A percentile compares a stretch with the other conserved stretches of the same genome.
Conservation (phyloP, 2,113 vertebrate genomes). For the Engraulis encrasicolus region DNA sequence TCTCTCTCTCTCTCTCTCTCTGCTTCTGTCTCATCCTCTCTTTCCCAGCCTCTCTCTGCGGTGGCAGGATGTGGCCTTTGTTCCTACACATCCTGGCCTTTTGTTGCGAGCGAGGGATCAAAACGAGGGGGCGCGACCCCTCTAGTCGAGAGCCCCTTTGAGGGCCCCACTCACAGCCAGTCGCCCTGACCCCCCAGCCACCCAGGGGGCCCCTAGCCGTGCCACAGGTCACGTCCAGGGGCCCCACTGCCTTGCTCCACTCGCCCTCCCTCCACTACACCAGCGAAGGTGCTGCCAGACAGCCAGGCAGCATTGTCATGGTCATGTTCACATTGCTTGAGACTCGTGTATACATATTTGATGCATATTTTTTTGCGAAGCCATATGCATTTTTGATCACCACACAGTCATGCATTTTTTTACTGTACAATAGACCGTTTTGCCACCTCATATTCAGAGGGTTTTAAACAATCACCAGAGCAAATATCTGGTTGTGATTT, state of each 20-base stretch:
- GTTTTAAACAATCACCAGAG: no score
- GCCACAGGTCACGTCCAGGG: constrained; percentile 47
- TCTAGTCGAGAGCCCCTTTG: constrained; percentile 16
- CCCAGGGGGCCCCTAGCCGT: constrained; percentile 39
- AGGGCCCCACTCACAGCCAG: constrained; percentile 33
- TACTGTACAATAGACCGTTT: no score
- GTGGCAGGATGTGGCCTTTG: constrained; percentile 59
- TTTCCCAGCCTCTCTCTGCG: constrained; percentile 51
- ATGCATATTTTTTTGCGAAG: no score
- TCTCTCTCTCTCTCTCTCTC: neutral
- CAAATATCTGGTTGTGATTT: no score
- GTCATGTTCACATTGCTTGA: neutral
- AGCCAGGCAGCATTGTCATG: neutral
- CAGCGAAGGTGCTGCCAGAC: neutral
- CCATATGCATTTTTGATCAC: no score
- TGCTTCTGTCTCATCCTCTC: constrained; percentile 23
- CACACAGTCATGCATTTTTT: no score
- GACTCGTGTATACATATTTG: neutral
- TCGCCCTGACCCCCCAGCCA: constrained; percentile 43
- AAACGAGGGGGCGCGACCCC: constrained; percentile 41
- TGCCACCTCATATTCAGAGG: no score
- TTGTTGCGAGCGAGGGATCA: constrained; percentile 56
- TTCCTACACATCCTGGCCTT: constrained; percentile 55
- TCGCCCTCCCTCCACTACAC: neutral
- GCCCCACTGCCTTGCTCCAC: constrained; percentile 25